Base-by-base conservation (phyloP, 1,140 invertebrate genomes). In the Luehdorfia chinensis region DNA sequence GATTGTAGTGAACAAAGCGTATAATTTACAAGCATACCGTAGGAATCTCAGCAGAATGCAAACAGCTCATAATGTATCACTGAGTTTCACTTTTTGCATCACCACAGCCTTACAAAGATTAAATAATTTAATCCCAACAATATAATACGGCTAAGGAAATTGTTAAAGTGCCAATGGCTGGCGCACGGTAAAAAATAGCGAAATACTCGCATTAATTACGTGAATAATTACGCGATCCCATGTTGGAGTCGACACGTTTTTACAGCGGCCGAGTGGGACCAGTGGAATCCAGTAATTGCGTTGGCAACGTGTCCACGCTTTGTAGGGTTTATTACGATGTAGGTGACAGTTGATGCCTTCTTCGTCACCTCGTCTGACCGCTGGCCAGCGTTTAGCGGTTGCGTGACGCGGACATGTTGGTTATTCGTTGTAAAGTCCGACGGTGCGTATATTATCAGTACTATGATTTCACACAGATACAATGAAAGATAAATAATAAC, bases 121-220 rank as follows among this genome's bases (percentile, higher is more conserved):
- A 43, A 47, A 47, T 53, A 53, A 53, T 52, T 52, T 47, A 47
- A 53, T 53, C 30, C 44, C 36, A 47, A 52, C 50, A 52, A 52
- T 52, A 52, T 41, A 14, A 25, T 52, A 52, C 50, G 21, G 28
- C 33, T 43, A 53, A 53, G 50, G 50, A 53, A 47, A 53, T 53
- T 53, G 37, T 53, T 53, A 53, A 53, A 53, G 45, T 53, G 45
- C 50, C 50, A 53, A 34, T 44, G 23, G 18, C 12, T 33, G 33
- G 13, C 7, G 32, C 23, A 13, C 9, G 37, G 28, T 25, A 23
- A 47, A 53, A 47, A 53, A 43, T 21, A 34, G 44, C 36, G 36
- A 28, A 39, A 53, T 53, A 34, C 37, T 43, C 45, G 50, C 44
- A 53, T 53, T 47, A 53, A 53, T 47, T 53, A 43, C 44, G 45